A percentile compares a stretch with the other conserved stretches of the same genome.
phyloP scores from a whole-genome alignment of 37 sponge, comb jelly and placozoan genomes.

The Ephydatia muelleri region DNA sequence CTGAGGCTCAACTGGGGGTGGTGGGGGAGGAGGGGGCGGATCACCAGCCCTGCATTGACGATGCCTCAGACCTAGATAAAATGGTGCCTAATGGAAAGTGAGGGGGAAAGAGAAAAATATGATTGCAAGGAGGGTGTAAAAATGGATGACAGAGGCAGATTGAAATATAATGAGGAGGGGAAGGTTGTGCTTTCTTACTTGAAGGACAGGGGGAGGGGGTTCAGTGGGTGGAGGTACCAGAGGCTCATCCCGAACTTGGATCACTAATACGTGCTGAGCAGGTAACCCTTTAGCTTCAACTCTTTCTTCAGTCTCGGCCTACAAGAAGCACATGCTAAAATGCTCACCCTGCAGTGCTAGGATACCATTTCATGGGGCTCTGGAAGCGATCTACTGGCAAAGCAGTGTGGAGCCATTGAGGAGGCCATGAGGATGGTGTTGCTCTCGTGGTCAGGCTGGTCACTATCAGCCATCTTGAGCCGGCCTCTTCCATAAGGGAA shows the following conservation, averaged over 20 bases:
- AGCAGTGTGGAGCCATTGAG: not conserved
- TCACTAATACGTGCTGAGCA: slow-evolving; percentile 59
- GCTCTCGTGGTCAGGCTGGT: not conserved
- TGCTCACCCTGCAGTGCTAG: not conserved
- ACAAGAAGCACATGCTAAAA: not conserved
- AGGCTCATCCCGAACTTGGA: slow-evolving; percentile 69
- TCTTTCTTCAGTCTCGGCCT: not conserved
- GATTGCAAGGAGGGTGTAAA: slow-evolving; percentile 7
- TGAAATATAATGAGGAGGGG: not conserved
- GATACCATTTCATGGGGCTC: too few species aligned
- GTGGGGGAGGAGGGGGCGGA: slow-evolving; percentile 28
- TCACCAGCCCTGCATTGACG: not conserved
- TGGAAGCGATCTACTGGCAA: not conserved
- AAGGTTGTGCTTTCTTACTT: slow-evolving; percentile 2
- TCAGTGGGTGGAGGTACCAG: slow-evolving; percentile 63
- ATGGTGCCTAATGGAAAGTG: slow-evolving; percentile 42
- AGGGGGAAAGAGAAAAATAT: not conserved
- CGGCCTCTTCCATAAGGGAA: slow-evolving; percentile 57
- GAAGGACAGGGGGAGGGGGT: slow-evolving; percentile 69
- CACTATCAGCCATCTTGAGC: not conserved
- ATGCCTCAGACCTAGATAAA: slow-evolving; percentile 66
- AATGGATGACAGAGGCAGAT: slow-evolving; percentile 17
- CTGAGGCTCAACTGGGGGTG: slow-evolving; percentile 37
- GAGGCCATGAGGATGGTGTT: not conserved
- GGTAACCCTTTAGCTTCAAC: not conserved